phyloP scores from a whole-genome alignment of 2,797 vertebrate genomes.

The Lemur catta region DNA sequence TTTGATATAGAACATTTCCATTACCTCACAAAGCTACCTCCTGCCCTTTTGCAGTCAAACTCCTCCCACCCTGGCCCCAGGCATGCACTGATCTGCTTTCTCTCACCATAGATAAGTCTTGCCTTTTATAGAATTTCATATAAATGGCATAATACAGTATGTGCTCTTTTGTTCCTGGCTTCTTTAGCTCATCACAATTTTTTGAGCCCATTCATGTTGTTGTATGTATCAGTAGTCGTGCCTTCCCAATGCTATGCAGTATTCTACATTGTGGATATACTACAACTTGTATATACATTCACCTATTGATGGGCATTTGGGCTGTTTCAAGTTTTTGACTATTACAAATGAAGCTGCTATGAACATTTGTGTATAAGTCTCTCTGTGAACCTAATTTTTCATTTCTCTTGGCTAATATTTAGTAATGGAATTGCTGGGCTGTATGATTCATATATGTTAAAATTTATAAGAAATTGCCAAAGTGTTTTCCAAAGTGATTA shows the following conservation, averaged over 20 bases:
- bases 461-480: not conserved
- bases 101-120: slow-evolving; percentile 20
- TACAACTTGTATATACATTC: not conserved
- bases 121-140: slow-evolving; percentile 10
- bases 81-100: slow-evolving; percentile 40
- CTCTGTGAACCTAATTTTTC: not conserved
- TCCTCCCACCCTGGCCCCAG: not conserved
- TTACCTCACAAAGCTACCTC: slow-evolving; percentile 46
- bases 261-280: not conserved
- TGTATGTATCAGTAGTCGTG: not conserved
- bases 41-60: not conserved
- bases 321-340: not conserved
- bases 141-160: not conserved
- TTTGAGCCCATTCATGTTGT: not conserved
- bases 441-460: not conserved
- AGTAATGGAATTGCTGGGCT: not conserved
- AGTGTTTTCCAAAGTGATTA: not conserved
- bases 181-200: not conserved
- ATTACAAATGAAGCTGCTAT: not conserved
- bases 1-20: slow-evolving; percentile 54
- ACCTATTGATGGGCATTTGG: not conserved
- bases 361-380: not conserved
- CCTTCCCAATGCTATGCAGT: not conserved
- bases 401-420: slow-evolving; percentile 21
- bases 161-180: not conserved